Base-by-base conservation (phyloP, 2,797 vertebrate species). In the Psittacula derbiana region DNA sequence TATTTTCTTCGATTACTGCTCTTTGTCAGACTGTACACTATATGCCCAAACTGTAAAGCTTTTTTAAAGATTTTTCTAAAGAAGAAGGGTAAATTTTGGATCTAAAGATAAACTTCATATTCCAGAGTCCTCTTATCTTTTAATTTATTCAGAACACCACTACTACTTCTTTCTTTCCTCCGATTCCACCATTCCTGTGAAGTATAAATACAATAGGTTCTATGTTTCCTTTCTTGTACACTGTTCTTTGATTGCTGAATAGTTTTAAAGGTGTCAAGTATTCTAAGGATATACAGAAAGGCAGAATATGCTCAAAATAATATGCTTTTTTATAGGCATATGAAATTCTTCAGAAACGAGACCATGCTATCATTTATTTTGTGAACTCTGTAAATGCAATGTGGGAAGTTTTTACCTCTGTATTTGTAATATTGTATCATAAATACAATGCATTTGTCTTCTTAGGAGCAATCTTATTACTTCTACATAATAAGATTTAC, bases 291-390 rank as follows among this genome's bases (percentile, higher is more conserved):
- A 91, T 74, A 90, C 62, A 53, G 87, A 95, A 95, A 90, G 70
- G 44, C 92, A 93, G 40, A 91, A 67, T 95, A 81, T 87, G 65
- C 67, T 95, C 69, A 82, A 97, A 96, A 91, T 85, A 93, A 75
- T 94, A 81, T 79, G 67, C 24, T 94, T 97, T 96, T 95, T 93
- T 72, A 47, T 15, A 96, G 88, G 88, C 61, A 73, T 78, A 94
- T 62, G 36, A 85, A 95, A 91, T 96, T 97, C 92, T 90, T 95
- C 92, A 65, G 80, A 92, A 67, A 86, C 33, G 73, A 88, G 95
- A 92, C 80, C 64, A 61, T 91, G 38, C 58, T 97, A 27, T 95
- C 82, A 94, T 93, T 97, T 78, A 66, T 97, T 97, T 96, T 97
- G 62, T 96, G 93, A 95, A 80, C 93, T 94, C 49, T 91, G 36